A percentile compares a stretch with the other conserved stretches of the same genome.
phyloP scores from a whole-genome alignment of 2,113 vertebrate species.

The Gallinago undulata region DNA sequence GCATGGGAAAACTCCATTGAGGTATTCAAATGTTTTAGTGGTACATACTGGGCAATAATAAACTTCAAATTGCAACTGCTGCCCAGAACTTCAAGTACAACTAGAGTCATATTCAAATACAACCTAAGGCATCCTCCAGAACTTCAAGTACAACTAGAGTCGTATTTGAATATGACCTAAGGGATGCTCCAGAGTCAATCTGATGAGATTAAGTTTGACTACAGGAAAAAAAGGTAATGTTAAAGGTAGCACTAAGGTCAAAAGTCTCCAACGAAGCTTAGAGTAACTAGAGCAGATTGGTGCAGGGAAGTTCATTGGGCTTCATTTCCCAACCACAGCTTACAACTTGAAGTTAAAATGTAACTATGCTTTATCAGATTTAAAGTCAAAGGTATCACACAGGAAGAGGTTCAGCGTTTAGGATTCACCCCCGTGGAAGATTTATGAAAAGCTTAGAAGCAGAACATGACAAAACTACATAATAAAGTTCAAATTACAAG shows the following conservation, averaged over 20 bases:
- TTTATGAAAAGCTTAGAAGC: neutral
- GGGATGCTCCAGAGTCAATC: neutral
- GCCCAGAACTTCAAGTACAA: neutral
- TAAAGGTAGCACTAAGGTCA: neutral
- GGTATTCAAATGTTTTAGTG: neutral
- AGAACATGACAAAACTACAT: neutral
- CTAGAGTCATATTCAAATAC: rapidly evolving
- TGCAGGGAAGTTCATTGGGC: neutral
- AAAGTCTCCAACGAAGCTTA: neutral
- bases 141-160: neutral
- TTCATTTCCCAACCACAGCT: neutral
- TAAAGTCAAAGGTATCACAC: constrained; percentile 8
- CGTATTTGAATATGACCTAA: neutral
- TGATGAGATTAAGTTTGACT: neutral
- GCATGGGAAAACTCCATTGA: neutral
- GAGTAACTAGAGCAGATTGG: neutral
- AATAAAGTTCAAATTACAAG: neutral
- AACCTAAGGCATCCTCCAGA: neutral
- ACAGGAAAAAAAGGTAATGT: neutral
- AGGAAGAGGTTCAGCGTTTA: neutral
- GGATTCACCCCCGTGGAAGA: neutral
- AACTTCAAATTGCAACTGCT: neutral
- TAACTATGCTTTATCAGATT: constrained; percentile 6
- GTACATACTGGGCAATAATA: neutral
- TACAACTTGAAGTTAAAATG: neutral